Evolutionary conservation across 2,797 vertebrate genomes (phyloP).

Genomic region (Anniella stebbinsi): DNA sequence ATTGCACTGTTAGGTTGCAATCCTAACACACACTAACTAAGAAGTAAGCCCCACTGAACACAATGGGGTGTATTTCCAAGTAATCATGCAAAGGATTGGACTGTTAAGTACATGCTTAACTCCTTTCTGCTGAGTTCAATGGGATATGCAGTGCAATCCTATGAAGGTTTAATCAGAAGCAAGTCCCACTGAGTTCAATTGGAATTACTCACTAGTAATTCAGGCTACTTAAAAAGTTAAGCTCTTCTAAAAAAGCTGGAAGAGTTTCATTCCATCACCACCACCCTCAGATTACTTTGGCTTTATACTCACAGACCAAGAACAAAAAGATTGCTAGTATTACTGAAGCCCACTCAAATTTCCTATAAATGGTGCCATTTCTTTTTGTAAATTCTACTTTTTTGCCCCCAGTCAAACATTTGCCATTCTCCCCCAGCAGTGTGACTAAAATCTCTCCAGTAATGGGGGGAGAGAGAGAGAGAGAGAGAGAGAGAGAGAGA

Average conservation of each 20-base stretch:
- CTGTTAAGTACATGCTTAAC: background rate
- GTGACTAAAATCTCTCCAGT: background rate
- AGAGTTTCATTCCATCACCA: background rate
- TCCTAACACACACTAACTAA: background rate
- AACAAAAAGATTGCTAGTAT: slow-evolving; percentile 5
- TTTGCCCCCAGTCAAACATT: background rate
- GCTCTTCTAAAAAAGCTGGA: background rate
- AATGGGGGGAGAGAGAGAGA: background rate
- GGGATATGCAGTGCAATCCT: background rate
- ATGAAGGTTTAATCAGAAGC: background rate
- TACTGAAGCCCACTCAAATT: slow-evolving; percentile 12
- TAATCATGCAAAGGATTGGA: background rate
- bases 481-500: background rate
- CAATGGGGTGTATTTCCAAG: background rate
- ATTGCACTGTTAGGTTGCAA: background rate
- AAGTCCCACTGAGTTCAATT: background rate
- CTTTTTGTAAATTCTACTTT: background rate
- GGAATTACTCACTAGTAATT: background rate
- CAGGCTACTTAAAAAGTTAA: background rate
- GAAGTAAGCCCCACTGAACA: background rate
- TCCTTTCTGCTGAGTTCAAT: background rate
- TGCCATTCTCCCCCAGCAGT: background rate
- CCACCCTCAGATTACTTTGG: background rate
- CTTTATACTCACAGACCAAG: background rate
- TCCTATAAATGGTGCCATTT: background rate